Conservation (phyloP, 2,888 invertebrate species). For the Ectobius pallidus region DNA sequence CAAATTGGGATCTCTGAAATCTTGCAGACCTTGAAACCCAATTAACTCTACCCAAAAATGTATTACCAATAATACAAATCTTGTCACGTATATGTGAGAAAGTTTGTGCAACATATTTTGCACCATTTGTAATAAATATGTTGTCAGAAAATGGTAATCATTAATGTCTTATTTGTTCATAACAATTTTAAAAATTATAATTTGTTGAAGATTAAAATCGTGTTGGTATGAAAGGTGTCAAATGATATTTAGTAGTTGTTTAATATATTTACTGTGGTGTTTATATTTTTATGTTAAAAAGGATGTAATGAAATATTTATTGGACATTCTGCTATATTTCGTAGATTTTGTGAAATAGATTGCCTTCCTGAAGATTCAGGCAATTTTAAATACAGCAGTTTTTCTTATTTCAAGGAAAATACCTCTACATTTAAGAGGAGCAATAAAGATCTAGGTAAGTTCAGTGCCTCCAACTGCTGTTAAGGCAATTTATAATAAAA, state of each 20-base stretch:
- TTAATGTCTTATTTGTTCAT: too few relatives aligned
- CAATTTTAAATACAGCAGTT: not conserved
- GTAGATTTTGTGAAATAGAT: not conserved
- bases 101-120: too few relatives aligned
- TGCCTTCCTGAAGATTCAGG: not conserved
- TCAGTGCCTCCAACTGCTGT: not conserved
- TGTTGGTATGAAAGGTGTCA: conserved; percentile 1
- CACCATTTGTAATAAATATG: too few relatives aligned
- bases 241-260: conserved; percentile 4
- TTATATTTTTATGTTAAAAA: conserved; percentile 6
- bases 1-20: too few relatives aligned
- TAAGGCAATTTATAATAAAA: too few relatives aligned
- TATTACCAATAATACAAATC: too few relatives aligned
- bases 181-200: too few relatives aligned
- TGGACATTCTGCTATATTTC: conserved; percentile 7
- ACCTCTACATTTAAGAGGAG: not conserved
- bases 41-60: too few relatives aligned
- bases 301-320: not conserved
- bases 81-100: too few relatives aligned
- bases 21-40: too few relatives aligned
- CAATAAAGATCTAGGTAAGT: not conserved
- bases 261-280: not conserved
- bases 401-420: not conserved
- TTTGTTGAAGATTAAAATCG: too few relatives aligned
- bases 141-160: too few relatives aligned